These are phyloP conservation scores for Antheraea assamensis DNA, from an alignment of 2,888 invertebrate genomes.

Conservation along the genomic window DNA sequence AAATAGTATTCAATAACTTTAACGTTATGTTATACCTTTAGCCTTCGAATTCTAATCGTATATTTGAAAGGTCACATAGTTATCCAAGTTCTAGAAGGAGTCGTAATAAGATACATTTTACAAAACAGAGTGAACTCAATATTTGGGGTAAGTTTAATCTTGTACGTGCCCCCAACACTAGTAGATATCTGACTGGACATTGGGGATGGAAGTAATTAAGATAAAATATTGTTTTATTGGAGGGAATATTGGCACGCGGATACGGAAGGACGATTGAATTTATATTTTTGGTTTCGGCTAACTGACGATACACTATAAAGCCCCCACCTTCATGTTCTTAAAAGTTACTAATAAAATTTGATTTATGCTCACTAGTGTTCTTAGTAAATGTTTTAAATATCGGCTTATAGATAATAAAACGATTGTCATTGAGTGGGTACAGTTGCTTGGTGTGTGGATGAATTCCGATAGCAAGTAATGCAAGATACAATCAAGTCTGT, in stretches of 20 bases:
- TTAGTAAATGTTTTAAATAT: neutral
- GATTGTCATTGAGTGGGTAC: neutral
- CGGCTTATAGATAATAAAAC: neutral
- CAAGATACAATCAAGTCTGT: too few species aligned
- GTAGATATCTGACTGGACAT: slow-evolving; percentile 55
- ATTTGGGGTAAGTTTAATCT: neutral
- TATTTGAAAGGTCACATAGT: too few species aligned
- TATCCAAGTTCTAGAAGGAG: too few species aligned
- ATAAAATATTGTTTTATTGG: slow-evolving; percentile 53
- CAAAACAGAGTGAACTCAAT: too few species aligned
- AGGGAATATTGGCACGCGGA: slow-evolving; percentile 27
- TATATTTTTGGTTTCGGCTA: slow-evolving; percentile 16
- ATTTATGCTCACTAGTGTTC: neutral
- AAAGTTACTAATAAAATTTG: neutral
- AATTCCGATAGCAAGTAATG: neutral
- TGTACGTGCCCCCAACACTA: slow-evolving; percentile 15
- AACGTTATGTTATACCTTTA: too few species aligned
- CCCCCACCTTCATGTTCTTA: neutral
- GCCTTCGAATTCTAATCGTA: too few species aligned
- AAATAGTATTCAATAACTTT: too few species aligned
- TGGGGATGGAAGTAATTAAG: slow-evolving; percentile 52
- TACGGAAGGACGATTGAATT: slow-evolving; percentile 18
- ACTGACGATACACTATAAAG: neutral
- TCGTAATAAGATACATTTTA: too few species aligned
- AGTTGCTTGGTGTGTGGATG: neutral